phyloP scores from a whole-genome alignment of 1,140 invertebrate genomes.

The Zaprionus taronus region DNA sequence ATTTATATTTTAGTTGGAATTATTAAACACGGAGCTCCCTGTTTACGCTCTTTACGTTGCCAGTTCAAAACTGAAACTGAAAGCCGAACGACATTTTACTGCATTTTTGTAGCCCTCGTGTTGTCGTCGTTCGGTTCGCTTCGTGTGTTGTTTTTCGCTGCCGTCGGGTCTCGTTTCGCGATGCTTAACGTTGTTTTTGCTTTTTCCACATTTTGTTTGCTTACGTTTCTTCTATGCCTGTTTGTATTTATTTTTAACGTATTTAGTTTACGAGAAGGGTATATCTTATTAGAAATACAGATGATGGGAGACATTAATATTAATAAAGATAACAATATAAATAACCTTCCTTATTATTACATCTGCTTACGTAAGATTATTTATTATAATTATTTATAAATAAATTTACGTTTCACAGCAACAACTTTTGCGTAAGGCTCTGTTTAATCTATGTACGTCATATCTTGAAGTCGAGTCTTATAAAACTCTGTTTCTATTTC shows the following conservation, averaged over 20 bases:
- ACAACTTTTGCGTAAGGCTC: background rate
- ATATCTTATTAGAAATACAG: background rate
- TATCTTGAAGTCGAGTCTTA: conserved; percentile 3
- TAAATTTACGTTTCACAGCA: background rate
- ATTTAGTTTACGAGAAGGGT: conserved; percentile 24
- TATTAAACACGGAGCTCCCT: conserved; percentile 33
- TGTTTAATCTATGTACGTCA: background rate
- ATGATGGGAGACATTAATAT: background rate
- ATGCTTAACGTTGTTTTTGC: conserved; percentile 48
- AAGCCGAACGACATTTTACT: conserved; percentile 65
- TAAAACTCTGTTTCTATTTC: conserved; percentile 16
- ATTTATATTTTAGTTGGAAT: conserved; percentile 20
- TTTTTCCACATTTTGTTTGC: conserved; percentile 39
- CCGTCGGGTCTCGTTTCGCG: conserved; percentile 50
- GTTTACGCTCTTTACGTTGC: conserved; percentile 44
- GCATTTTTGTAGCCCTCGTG: conserved; percentile 70
- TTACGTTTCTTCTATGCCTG: conserved; percentile 36
- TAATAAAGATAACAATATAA: background rate
- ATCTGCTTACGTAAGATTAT: background rate
- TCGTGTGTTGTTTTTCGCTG: conserved; percentile 58
- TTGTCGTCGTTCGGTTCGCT: conserved; percentile 18
- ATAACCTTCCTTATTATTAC: background rate
- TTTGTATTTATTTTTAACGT: conserved; percentile 36
- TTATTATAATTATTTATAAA: background rate
- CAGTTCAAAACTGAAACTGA: conserved; percentile 69